phyloP scores from a whole-genome alignment of 2,113 vertebrate genomes.

The Eidolon helvum region DNA sequence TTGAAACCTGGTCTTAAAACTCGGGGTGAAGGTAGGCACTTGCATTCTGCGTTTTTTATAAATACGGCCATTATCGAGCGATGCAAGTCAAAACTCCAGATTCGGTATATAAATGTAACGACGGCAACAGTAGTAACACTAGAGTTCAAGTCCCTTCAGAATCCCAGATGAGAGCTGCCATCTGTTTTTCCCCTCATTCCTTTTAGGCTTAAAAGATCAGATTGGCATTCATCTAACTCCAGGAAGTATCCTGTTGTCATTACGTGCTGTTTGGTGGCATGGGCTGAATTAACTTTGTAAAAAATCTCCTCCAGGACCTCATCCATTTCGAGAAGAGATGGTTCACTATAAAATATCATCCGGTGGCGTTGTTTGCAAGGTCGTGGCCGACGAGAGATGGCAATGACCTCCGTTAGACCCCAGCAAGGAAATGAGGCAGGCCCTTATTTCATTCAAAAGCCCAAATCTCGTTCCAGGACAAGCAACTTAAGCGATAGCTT shows the following conservation, averaged over 20 bases:
- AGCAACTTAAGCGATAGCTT: background rate
- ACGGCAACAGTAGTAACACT: rapidly evolving
- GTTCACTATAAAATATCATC: rapidly evolving
- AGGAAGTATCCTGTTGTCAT: rapidly evolving
- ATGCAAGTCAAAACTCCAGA: no score
- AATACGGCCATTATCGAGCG: no score
- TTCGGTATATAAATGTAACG: background rate
- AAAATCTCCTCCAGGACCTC: rapidly evolving
- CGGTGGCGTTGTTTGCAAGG: rapidly evolving
- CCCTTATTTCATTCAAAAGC: background rate
- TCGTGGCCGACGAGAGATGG: background rate
- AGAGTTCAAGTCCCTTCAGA: background rate
- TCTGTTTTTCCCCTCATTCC: background rate
- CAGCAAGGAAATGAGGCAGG: background rate
- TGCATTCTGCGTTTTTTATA: no score
- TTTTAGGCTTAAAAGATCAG: background rate
- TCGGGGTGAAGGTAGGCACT: no score
- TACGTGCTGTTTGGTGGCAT: no score
- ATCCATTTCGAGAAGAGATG: rapidly evolving
- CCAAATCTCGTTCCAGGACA: background rate
- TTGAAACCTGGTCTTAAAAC: background rate
- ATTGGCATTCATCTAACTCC: background rate
- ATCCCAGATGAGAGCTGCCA: no score
- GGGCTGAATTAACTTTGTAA: rapidly evolving
- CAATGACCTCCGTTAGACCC: rapidly evolving